A percentile compares a stretch with the other conserved stretches of the same genome.
Conservation (phyloP, 2,797 vertebrate species). For the Prionace glauca region DNA sequence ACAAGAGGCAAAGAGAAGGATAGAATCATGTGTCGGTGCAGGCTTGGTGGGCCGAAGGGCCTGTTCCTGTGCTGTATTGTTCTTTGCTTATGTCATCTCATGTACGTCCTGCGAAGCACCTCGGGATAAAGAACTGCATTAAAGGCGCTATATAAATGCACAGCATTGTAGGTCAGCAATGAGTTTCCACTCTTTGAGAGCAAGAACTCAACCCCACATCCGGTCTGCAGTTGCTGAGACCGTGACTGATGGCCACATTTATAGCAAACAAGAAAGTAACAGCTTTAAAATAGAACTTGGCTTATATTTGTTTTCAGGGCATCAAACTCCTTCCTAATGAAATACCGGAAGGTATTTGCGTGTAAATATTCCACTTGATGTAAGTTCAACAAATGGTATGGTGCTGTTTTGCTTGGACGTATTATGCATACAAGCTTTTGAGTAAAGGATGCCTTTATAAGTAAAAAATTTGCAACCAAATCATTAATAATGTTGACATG, state of each 20-base stretch:
- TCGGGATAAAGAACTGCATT: not conserved
- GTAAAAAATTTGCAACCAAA: not conserved
- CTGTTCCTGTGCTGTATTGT: too few species aligned
- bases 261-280: not conserved
- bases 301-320: not conserved
- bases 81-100: not conserved
- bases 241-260: not conserved
- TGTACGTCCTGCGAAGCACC: not conserved
- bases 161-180: not conserved
- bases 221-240: not conserved
- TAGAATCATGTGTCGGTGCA: too few species aligned
- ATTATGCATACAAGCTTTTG: not conserved
- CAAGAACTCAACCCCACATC: not conserved
- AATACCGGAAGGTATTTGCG: not conserved
- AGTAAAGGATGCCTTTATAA: not conserved
- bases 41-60: too few species aligned
- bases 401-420: not conserved
- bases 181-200: not conserved
- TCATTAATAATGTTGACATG: not conserved
- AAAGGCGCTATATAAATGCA: not conserved
- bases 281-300: not conserved
- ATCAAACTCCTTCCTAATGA: too few species aligned
- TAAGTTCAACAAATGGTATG: not conserved
- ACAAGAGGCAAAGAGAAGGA: too few species aligned
- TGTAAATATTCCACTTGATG: not conserved